Conservation (phyloP, 1,140 invertebrate genomes). For the Probaryconus sp. region DNA sequence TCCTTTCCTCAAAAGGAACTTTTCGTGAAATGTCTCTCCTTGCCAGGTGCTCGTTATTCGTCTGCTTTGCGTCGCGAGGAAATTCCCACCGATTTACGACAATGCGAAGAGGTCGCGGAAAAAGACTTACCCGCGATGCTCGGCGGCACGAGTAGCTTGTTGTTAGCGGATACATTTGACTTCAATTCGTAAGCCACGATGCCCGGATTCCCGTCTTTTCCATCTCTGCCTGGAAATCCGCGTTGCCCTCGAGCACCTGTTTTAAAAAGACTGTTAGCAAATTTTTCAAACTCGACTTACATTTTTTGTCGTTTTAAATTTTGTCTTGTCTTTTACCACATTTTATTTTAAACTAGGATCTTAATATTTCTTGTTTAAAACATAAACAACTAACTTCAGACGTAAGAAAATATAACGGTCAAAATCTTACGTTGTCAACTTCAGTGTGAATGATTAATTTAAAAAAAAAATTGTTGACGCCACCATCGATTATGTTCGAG, state of each 20-base stretch:
- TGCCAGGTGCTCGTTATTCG: conserved; percentile 24
- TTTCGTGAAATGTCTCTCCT: conserved; percentile 1
- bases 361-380: no score
- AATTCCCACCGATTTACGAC: conserved; percentile 17
- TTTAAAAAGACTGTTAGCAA: conserved; percentile 10
- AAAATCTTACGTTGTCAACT: no score
- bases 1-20: neutral
- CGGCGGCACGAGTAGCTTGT: conserved; percentile 85
- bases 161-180: conserved; percentile 79
- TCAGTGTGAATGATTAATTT: no score
- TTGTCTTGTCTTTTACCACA: no score
- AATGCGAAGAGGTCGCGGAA: neutral
- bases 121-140: conserved; percentile 82
- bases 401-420: no score
- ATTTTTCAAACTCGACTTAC: conserved; percentile 51
- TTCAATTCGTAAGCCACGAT: conserved; percentile 81
- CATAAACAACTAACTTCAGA: no score
- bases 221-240: conserved; percentile 84
- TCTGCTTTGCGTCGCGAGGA: conserved; percentile 1
- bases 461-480: no score
- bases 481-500: no score
- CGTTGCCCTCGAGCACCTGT: conserved; percentile 83
- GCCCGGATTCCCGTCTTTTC: conserved; percentile 84
- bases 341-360: no score
- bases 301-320: no score